Base-by-base conservation (phyloP, 2,797 vertebrate species). In the Acanthurus tractus region DNA sequence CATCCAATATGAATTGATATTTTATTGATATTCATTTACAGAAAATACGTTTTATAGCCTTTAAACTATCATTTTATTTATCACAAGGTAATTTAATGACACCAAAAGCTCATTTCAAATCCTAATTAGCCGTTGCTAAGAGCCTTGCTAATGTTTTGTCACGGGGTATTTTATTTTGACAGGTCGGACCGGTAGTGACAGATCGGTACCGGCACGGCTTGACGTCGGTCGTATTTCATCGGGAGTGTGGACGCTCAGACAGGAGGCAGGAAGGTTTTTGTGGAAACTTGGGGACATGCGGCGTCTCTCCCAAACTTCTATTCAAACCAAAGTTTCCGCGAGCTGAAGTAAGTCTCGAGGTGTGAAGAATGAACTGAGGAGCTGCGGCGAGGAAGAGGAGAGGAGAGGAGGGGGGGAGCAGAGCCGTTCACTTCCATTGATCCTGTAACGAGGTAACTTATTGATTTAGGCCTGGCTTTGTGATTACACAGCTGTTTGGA, bases 281-380 rank as follows among this genome's bases (percentile, higher is more conserved):
- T 57, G 77, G 75, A 83, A 83, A 86, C 75, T 83, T 70, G 70
- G 72, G 82, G 86, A 87, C 84, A 92, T 92, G 88, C 82, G 82
- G 84, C 76, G 82, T 83, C 83, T 88, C 46, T 76, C 50, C 3
- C 83, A 44, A 85, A 86, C 86, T 34, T 86, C 54, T 40, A 17
- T 63, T 15, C 63, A 46, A 38, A 70, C 36, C 18, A 11, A 9
- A 76, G 18, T 29, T 46, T 10, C 3, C 15, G 44, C 14, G 81
- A 81, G 63, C 74, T 2, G 76, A 69, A 70, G 77, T 14, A 25
- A 42, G 38, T 75, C 4, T 20, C 22, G 66, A 36, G 3, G 46
- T 0, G 38, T 3, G 79, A 34, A 66, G 80, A 78, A 90, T 84
- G 87, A 79, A 86, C 9, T 89, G 79, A 87, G 36, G 9, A 49